phyloP scores from a whole-genome alignment of 1,140 invertebrate genomes.

The Pseudomyrmex gracilis region DNA sequence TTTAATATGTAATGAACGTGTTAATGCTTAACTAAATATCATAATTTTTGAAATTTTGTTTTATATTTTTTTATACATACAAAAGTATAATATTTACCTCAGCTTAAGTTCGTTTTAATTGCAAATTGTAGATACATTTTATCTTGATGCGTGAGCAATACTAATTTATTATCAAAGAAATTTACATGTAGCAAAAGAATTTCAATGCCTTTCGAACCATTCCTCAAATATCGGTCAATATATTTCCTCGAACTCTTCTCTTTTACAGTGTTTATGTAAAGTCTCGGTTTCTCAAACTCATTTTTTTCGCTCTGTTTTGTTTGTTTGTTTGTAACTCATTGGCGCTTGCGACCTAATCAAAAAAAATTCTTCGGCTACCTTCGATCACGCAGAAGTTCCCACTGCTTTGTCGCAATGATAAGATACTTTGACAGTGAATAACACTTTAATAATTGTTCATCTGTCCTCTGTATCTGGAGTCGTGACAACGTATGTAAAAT shows the following conservation, averaged over 20 bases:
- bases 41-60: neutral
- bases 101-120: too few species aligned
- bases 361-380: neutral
- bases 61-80: too few species aligned
- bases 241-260: neutral
- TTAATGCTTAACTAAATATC: neutral
- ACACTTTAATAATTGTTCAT: slow-evolving; percentile 34
- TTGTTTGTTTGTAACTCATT: neutral
- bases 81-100: too few species aligned
- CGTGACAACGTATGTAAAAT: slow-evolving; percentile 4
- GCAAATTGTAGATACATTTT: too few species aligned
- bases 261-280: neutral
- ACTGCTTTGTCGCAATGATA: neutral
- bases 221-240: neutral
- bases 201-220: neutral
- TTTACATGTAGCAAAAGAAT: too few species aligned
- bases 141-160: too few species aligned
- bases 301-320: neutral
- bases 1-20: neutral
- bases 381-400: slow-evolving; percentile 34
- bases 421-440: slow-evolving; percentile 18
- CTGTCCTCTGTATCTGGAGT: slow-evolving; percentile 16
- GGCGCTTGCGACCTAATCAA: slow-evolving; percentile 11
- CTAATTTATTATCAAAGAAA: too few species aligned
- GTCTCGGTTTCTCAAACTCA: neutral